Evolutionary conservation across 2,888 invertebrate species (phyloP).

Genomic region (Ichneumon xanthorius): DNA sequence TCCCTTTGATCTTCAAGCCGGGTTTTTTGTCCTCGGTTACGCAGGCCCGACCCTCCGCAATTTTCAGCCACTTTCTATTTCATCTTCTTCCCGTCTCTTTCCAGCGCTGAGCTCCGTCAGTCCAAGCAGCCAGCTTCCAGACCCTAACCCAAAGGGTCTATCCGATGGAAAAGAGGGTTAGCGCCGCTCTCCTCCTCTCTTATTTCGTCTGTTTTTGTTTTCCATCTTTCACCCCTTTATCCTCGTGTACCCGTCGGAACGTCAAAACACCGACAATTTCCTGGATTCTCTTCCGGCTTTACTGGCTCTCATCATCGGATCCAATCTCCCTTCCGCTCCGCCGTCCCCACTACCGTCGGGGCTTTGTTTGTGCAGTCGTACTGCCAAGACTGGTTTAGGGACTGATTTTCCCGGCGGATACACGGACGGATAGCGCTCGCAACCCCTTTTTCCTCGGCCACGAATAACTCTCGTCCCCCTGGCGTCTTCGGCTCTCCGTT

Average conservation of each 20-base stretch:
- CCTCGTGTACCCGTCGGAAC: constrained; percentile 21
- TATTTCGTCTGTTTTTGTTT: constrained; percentile 67
- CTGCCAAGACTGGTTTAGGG: constrained; percentile 35
- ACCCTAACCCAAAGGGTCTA: constrained; percentile 14
- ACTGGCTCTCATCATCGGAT: constrained; percentile 5
- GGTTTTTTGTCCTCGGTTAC: constrained; percentile 63
- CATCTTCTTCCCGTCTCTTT: constrained; percentile 22
- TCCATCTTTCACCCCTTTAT: constrained; percentile 48
- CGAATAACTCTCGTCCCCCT: constrained; percentile 53
- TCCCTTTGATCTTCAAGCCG: constrained; percentile 61
- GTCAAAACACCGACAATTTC: constrained; percentile 54
- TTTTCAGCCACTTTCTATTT: constrained; percentile 62
- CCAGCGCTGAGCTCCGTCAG: constrained; percentile 13
- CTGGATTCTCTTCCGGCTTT: constrained; percentile 35
- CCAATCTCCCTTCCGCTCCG: constrained; percentile 1
- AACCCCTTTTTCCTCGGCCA: constrained; percentile 33
- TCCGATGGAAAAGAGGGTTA: constrained; percentile 19
- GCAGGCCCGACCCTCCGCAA: constrained; percentile 56
- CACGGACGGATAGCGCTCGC: constrained; percentile 54
- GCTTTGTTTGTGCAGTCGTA: constrained; percentile 55
- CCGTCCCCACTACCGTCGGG: constrained; percentile 18
- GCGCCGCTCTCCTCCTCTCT: constrained; percentile 14
- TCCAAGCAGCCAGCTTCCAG: constrained; percentile 10
- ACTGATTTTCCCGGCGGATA: constrained; percentile 52
- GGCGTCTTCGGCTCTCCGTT: constrained; percentile 7